Percentiles rank a stretch among this genome's conserved stretches.
Evolutionary conservation across 2,888 invertebrate genomes (phyloP).

Genomic region (Parnassius apollo): DNA sequence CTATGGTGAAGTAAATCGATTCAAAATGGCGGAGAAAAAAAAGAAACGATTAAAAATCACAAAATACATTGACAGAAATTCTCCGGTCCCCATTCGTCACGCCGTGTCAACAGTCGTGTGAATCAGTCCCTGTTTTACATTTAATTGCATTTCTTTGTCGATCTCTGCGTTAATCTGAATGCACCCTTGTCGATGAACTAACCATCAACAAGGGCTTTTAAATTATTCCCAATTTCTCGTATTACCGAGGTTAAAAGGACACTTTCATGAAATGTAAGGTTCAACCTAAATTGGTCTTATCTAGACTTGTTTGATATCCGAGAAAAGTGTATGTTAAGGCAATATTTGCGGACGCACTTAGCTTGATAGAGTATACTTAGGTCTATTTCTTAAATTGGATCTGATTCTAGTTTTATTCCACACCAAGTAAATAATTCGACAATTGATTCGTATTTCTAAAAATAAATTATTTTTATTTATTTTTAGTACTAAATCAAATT

Average conservation of each 20-base stretch:
- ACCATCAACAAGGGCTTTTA: slow-evolving; percentile 40
- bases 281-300: slow-evolving; percentile 45
- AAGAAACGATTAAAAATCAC: slow-evolving; percentile 43
- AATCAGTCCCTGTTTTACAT: slow-evolving; percentile 78
- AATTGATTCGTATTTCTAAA: neutral
- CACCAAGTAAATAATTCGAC: neutral
- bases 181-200: slow-evolving; percentile 67
- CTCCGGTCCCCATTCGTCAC: slow-evolving; percentile 68
- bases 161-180: slow-evolving; percentile 75
- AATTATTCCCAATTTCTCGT: slow-evolving; percentile 35
- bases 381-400: slow-evolving; percentile 45
- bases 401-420: slow-evolving; percentile 22
- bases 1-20: neutral
- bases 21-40: slow-evolving; percentile 20
- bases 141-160: slow-evolving; percentile 81
- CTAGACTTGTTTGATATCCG: slow-evolving; percentile 70
- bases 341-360: slow-evolving; percentile 71
- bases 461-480: neutral
- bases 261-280: slow-evolving; percentile 29
- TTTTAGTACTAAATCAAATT: neutral
- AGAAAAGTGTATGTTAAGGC: slow-evolving; percentile 63
- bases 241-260: slow-evolving; percentile 11
- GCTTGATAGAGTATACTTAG: slow-evolving; percentile 56
- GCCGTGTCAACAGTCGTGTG: slow-evolving; percentile 74
- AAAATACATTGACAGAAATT: slow-evolving; percentile 53